phyloP scores from a whole-genome alignment of 2,113 vertebrate genomes.

The Amblyornis subalaris region DNA sequence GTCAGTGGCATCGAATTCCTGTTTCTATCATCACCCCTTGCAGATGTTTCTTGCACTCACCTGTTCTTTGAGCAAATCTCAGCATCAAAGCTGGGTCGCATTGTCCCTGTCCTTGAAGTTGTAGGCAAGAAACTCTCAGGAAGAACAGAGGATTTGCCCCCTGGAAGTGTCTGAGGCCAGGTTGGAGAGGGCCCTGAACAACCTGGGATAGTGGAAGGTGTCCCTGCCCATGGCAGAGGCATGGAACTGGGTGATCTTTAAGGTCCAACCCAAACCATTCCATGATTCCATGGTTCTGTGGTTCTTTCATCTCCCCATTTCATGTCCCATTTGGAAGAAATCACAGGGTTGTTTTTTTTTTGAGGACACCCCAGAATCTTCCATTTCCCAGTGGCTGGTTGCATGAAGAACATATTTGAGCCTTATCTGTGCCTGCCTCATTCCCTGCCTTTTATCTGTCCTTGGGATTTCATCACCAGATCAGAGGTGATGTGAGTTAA shows the following conservation, averaged over 20 bases:
- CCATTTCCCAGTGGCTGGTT: fast-evolving
- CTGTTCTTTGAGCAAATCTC: neutral
- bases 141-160: neutral
- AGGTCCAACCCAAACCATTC: neutral
- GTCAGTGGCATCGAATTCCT: neutral
- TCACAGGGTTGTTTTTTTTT: fast-evolving
- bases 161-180: neutral
- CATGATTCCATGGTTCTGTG: fast-evolving
- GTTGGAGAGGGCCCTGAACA: fast-evolving
- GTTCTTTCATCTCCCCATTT: neutral
- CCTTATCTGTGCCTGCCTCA: fast-evolving
- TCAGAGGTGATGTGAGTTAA: neutral
- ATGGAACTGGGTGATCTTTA: fast-evolving
- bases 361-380: neutral
- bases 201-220: too few relatives aligned
- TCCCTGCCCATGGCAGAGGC: neutral
- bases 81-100: neutral
- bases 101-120: neutral
- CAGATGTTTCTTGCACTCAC: neutral
- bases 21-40: neutral
- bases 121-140: neutral
- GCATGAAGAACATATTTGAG: neutral
- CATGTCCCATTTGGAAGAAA: neutral
- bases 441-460: neutral
- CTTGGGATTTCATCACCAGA: neutral